A percentile compares a stretch with the other conserved stretches of the same genome.
phyloP scores from a whole-genome alignment of 2,113 vertebrate species.

The Sapajus apella region DNA sequence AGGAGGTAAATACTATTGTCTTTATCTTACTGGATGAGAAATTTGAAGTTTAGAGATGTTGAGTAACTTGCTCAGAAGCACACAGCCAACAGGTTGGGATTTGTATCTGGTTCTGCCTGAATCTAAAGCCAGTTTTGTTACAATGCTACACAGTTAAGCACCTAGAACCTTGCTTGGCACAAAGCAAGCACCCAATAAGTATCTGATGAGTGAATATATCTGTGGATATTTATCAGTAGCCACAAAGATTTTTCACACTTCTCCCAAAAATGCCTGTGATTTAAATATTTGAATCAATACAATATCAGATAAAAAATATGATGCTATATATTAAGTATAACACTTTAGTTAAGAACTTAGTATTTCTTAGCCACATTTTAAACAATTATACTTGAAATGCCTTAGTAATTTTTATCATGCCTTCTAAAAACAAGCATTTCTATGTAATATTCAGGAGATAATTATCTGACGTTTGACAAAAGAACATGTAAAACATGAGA shows the following conservation, averaged over 20 bases:
- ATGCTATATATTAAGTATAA: background rate
- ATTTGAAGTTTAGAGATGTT: background rate
- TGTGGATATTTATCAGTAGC: background rate
- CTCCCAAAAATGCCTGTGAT: background rate
- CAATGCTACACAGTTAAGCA: background rate
- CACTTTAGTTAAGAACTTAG: background rate
- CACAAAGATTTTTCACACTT: background rate
- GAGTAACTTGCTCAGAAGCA: background rate
- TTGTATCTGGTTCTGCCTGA: background rate
- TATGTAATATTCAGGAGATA: background rate
- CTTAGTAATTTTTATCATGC: background rate
- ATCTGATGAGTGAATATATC: background rate
- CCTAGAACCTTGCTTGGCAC: background rate
- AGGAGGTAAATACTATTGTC: background rate
- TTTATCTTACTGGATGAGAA: background rate
- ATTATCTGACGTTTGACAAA: background rate
- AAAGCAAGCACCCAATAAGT: background rate
- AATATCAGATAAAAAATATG: background rate
- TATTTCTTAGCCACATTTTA: background rate
- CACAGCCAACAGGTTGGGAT: background rate
- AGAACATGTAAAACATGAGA: background rate
- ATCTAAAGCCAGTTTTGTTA: background rate
- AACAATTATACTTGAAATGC: background rate
- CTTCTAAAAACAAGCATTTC: background rate
- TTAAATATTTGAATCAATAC: background rate